Conservation (phyloP, 2,888 invertebrate genomes). For the Cataglyphis cursor region DNA sequence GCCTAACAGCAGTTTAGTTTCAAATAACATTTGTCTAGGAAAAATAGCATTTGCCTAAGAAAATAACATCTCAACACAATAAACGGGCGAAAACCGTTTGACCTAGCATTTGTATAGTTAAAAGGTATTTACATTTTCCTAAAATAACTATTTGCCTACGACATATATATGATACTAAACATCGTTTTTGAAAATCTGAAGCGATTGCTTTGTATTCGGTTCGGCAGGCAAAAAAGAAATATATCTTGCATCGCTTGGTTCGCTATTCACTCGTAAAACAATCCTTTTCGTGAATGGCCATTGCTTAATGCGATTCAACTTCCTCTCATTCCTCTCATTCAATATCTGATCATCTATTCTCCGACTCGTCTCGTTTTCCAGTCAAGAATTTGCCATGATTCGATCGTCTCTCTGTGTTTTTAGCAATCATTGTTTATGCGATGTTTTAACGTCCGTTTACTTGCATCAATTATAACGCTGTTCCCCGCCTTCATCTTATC, state of each 20-base stretch:
- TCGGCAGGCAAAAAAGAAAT: background rate
- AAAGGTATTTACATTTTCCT: too few species aligned
- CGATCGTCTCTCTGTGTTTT: background rate
- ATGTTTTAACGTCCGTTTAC: constrained; percentile 29
- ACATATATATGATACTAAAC: background rate
- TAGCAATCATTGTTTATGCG: constrained; percentile 1
- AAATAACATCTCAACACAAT: too few species aligned
- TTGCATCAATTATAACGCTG: constrained; percentile 5
- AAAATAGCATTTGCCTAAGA: too few species aligned
- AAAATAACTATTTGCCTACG: too few species aligned
- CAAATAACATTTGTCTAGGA: too few species aligned
- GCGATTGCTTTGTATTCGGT: background rate
- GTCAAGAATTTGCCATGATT: background rate
- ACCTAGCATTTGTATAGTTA: too few species aligned
- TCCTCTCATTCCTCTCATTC: background rate
- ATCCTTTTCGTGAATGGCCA: background rate
- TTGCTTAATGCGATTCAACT: constrained; percentile 8
- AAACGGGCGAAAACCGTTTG: too few species aligned
- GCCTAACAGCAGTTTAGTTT: too few species aligned
- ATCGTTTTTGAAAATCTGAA: constrained; percentile 7
- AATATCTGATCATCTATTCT: constrained; percentile 2
- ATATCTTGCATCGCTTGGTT: background rate
- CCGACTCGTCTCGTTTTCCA: constrained; percentile 8
- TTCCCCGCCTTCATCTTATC: constrained; percentile 9
- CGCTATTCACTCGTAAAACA: background rate